Evolutionary conservation across 2,797 vertebrate species (phyloP).

Genomic region (Craterocephalus amniculus): DNA sequence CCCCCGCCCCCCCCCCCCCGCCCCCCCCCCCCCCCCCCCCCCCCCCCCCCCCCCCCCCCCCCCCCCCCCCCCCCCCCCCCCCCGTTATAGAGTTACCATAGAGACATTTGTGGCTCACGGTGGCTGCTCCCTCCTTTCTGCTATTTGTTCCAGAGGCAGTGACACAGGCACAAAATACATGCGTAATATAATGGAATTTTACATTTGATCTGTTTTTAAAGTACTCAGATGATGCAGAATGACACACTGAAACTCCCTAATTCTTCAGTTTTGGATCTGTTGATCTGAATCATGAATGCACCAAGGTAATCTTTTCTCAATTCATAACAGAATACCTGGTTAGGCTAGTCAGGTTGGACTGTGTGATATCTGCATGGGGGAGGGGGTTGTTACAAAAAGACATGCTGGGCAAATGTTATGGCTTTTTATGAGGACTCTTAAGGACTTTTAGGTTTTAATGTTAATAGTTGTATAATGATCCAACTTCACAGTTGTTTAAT

Average conservation of each 20-base stretch:
- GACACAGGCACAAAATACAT: conserved; percentile 21
- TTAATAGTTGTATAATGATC: background rate
- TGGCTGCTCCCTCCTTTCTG: conserved; percentile 36
- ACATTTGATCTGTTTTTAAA: conserved; percentile 26
- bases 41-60: no score
- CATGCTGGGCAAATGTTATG: background rate
- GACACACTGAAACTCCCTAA: conserved; percentile 2
- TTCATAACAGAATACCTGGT: background rate
- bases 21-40: no score
- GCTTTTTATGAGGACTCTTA: no score
- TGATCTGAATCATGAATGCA: background rate
- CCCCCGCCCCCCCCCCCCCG: no score
- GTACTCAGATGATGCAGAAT: background rate
- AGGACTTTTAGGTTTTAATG: background rate
- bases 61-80: no score
- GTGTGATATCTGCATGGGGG: background rate
- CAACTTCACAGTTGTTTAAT: background rate
- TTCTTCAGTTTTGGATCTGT: conserved; percentile 25
- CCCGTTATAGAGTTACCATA: conserved; percentile 68
- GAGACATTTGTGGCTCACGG: conserved; percentile 67
- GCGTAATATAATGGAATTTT: conserved; percentile 37
- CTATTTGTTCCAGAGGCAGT: conserved; percentile 41
- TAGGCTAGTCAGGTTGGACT: background rate
- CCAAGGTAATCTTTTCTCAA: conserved; percentile 45
- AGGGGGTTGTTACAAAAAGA: background rate